Conservation (phyloP, 1,140 invertebrate genomes). For the Drosophila dunni region DNA sequence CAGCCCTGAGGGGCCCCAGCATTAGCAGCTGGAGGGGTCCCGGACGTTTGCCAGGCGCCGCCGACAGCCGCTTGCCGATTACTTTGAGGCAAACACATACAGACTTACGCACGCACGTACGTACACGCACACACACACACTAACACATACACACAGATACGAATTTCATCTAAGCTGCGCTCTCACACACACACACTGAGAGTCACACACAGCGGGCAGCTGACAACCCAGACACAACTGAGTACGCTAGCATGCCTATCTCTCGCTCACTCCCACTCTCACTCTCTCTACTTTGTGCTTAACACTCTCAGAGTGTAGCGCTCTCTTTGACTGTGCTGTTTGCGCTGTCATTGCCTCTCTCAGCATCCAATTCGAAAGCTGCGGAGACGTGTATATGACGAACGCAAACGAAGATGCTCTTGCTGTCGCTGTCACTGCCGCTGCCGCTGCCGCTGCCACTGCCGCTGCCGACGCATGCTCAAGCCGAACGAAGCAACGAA, state of each 20-base stretch:
- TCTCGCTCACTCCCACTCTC: not conserved
- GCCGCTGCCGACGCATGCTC: conserved; percentile 43
- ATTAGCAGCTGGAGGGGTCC: conserved; percentile 27
- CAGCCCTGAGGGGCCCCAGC: conserved; percentile 33
- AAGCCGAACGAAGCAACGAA: conserved; percentile 12
- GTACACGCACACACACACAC: conserved; percentile 1
- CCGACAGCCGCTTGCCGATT: conserved; percentile 45
- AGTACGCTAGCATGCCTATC: not conserved
- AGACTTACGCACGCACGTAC: conserved; percentile 14
- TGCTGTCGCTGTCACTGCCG: not conserved
- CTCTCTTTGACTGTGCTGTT: not conserved
- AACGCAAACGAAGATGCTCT: not conserved
- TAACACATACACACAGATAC: not conserved
- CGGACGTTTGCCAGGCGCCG: conserved; percentile 42
- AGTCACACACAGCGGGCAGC: conserved; percentile 25
- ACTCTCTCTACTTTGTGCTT: not conserved
- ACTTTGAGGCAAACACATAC: conserved; percentile 20
- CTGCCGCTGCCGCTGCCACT: not conserved
- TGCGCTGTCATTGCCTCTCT: conserved; percentile 7
- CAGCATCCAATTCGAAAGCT: conserved; percentile 20
- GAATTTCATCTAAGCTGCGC: conserved; percentile 5
- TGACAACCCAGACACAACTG: conserved; percentile 42
- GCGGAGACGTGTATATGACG: conserved; percentile 24
- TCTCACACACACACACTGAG: conserved; percentile 6
- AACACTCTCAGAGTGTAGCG: not conserved